Base-by-base conservation (phyloP, 2,113 vertebrate genomes). In the Rhinopomastus cyanomelas region DNA sequence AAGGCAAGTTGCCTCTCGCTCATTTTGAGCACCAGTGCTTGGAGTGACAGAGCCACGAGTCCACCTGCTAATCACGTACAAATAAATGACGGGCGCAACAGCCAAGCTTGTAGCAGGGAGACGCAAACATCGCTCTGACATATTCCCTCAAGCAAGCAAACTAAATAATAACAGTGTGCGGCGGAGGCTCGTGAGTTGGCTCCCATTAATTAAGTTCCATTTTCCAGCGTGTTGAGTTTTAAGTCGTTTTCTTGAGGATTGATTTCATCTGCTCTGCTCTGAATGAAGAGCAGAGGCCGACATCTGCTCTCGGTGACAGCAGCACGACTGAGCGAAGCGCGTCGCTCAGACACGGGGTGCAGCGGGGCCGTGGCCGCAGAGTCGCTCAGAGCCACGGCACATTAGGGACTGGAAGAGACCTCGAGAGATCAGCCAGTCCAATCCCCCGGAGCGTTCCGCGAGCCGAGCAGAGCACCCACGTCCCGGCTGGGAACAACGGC, bases 201-300 rank as follows among this genome's bases (percentile, higher is more conserved):
- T 95, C 81, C 81, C 82, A 84, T 83, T 95, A 91, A 89, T 93
- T 95, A 95, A 93, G 80, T 90, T 82, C 85, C 59, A 73, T 88
- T 94, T 83, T 79, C 78, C 52, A 17, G 67, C 80, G 49, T 32
- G 87, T 85, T 89, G 84, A 74, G 48, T 90, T 93, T 82, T 64
- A 94, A 93, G 85, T 61, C 60, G 39, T 73, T 95, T 87, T 89
- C 89, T 85, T 79, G 88, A 20, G 66, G 73, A 95, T 12, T 81
- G 96, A 95, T 94, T 92, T 92, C 85, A 93, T 89, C 65, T 76
- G 20, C 74, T 64, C 51, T 61, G 37, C 42, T 48, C 20, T 30
- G 20, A 23, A 15, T 5, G 1, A 72, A 89, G 37, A 73, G 61
- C 62, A 69, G 46, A 80, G 27, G 36, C 65, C 30, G 30, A 85